Conservation (phyloP, 2,113 vertebrate species). For the Caranx ignobilis region DNA sequence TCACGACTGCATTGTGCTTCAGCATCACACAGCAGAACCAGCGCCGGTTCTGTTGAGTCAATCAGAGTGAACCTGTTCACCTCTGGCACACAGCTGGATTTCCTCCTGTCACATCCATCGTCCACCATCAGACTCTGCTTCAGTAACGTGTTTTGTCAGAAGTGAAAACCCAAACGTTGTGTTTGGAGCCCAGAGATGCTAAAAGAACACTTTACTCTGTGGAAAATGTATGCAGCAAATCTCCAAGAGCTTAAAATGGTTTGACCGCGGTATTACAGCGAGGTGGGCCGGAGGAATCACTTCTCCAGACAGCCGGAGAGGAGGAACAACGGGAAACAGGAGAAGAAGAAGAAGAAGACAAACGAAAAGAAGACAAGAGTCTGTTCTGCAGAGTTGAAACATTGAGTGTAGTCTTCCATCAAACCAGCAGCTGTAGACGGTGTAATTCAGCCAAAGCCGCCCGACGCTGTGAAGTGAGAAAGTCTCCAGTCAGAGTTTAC, state of each 20-base stretch:
- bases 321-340: background rate
- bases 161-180: slow-evolving; percentile 25
- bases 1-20: background rate
- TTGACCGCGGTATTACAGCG: slow-evolving; percentile 13
- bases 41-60: background rate
- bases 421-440: slow-evolving; percentile 42
- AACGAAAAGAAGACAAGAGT: background rate
- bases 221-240: slow-evolving; percentile 48
- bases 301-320: slow-evolving; percentile 46
- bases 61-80: slow-evolving; percentile 11
- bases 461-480: slow-evolving; percentile 58
- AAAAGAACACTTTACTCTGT: slow-evolving; percentile 41
- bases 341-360: background rate
- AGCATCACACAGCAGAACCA: background rate
- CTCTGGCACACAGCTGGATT: slow-evolving; percentile 5
- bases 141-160: slow-evolving; percentile 24
- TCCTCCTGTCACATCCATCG: background rate
- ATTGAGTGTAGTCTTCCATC: slow-evolving; percentile 37
- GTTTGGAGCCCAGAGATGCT: slow-evolving; percentile 26
- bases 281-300: slow-evolving; percentile 41
- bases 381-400: slow-evolving; percentile 35
- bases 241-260: slow-evolving; percentile 39
- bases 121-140: slow-evolving; percentile 7
- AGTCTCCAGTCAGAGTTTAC: slow-evolving; percentile 60
- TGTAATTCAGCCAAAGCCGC: slow-evolving; percentile 50